phyloP scores from a whole-genome alignment of 1,140 invertebrate genomes.

The Rhopalosiphum padi region DNA sequence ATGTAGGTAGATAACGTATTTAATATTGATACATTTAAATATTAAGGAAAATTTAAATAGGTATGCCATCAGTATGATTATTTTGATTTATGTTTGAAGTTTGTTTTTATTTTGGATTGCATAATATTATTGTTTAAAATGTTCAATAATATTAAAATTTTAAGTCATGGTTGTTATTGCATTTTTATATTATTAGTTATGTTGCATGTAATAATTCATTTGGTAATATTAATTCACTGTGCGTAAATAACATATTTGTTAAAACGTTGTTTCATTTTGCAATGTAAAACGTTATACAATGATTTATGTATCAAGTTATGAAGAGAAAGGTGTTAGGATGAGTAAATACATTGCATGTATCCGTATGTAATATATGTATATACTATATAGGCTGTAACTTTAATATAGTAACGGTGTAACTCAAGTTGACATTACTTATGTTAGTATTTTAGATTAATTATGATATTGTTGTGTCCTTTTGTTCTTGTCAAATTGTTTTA shows the following conservation, averaged over 20 bases:
- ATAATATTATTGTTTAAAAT: background rate
- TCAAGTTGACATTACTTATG: background rate
- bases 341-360: background rate
- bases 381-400: background rate
- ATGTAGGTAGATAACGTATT: background rate
- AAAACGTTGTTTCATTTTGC: background rate
- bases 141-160: background rate
- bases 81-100: background rate
- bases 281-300: slow-evolving; percentile 32
- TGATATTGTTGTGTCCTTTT: background rate
- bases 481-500: slow-evolving; percentile 40
- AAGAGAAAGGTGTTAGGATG: slow-evolving; percentile 50
- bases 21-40: background rate
- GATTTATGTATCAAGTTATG: slow-evolving; percentile 45
- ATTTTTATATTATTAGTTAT: background rate
- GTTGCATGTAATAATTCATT: background rate
- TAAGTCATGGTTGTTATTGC: background rate
- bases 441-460: background rate
- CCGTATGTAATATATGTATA: no score
- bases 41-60: background rate
- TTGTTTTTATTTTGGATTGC: background rate
- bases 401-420: background rate
- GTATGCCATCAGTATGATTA: background rate
- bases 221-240: background rate
- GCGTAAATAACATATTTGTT: background rate